These are phyloP conservation scores for Cassiopea xamachana DNA, from an alignment of 30 jellyfish, hydroid and myxozoan species.

Conservation along the genomic window DNA sequence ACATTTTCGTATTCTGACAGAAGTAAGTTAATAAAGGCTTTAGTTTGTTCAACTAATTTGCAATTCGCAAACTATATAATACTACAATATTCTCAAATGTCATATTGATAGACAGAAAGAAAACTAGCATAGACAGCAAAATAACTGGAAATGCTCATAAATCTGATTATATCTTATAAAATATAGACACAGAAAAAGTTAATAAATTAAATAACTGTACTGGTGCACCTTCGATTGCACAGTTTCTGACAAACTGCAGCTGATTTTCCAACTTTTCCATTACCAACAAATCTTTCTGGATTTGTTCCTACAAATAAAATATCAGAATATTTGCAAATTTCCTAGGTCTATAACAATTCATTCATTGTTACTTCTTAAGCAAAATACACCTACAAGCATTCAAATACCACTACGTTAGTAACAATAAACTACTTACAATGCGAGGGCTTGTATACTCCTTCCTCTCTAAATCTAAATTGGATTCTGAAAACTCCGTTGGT, in stretches of 20 bases:
- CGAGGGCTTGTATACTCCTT: not conserved
- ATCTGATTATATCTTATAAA: not conserved
- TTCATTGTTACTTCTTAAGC: not conserved
- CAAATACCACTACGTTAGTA: not conserved
- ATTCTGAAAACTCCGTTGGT: not conserved
- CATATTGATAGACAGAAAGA: too few relatives aligned
- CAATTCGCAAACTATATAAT: too few relatives aligned
- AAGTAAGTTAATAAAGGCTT: not conserved
- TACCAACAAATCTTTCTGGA: constrained; percentile 43
- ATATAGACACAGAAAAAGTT: not conserved
- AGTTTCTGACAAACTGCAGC: constrained; percentile 46
- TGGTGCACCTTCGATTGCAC: constrained; percentile 46
- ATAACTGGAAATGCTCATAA: too few relatives aligned
- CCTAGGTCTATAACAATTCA: not conserved
- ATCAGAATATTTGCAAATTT: too few relatives aligned
- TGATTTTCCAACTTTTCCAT: constrained; percentile 55
- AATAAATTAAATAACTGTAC: too few relatives aligned
- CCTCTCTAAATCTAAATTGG: not conserved
- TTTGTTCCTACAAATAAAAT: too few relatives aligned
- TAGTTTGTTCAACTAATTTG: too few relatives aligned
- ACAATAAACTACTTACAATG: constrained; percentile 1
- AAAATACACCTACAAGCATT: not conserved
- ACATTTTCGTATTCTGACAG: constrained; percentile 53
- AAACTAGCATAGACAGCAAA: too few relatives aligned
- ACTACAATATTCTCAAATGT: too few relatives aligned